Base-by-base conservation (phyloP, 2,888 invertebrate genomes). In the Lottia gigantea region DNA sequence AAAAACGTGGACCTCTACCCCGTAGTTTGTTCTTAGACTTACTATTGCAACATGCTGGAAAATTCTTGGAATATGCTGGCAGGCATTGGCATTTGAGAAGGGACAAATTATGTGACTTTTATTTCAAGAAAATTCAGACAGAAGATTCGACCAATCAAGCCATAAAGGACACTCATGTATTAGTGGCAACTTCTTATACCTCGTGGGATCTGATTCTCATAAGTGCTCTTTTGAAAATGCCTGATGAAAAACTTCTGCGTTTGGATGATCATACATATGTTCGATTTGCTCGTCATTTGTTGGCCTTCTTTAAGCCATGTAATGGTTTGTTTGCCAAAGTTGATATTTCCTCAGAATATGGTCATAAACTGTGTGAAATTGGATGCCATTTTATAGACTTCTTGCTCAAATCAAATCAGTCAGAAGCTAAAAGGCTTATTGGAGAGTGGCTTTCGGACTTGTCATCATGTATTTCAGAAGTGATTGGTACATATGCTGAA, bases 191-290 rank as follows among this genome's bases (percentile, higher is more conserved):
- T 80, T 95, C 95, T 83, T 94, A 94, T 6, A 92, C 92, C 72
- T 91, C 92, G 0, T 97, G 97, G 97, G 94, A 97, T 87, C 97
- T 97, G 97, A 94, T 94, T 81, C 91, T 95, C n/a, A 93, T 97
- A 74, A 91, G 93, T 74, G 93, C 94, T 62, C 92, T 95, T 82
- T 90, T 96, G 45, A 94, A 93, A 91, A 94, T 94, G 85, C 87
- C 89, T 64, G 86, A 86, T 78, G 88, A 89, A n/a, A 89, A 90
- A 26, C 71, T 92, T 72, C 90, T 91, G 72, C 91, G 91, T 79
- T 85, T 93, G 23, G 92, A 93, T 76, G 94, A 94, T 82, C 85
- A 85, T 68, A 91, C 91, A 1, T 91, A 92, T 77, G 91, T 92
- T 82, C 89, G 91, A 73, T 94, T 95, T 84, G 88, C 95, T 2